These are phyloP conservation scores for Cyanistes caeruleus DNA, from an alignment of 2,113 vertebrate genomes.

Conservation along the genomic window DNA sequence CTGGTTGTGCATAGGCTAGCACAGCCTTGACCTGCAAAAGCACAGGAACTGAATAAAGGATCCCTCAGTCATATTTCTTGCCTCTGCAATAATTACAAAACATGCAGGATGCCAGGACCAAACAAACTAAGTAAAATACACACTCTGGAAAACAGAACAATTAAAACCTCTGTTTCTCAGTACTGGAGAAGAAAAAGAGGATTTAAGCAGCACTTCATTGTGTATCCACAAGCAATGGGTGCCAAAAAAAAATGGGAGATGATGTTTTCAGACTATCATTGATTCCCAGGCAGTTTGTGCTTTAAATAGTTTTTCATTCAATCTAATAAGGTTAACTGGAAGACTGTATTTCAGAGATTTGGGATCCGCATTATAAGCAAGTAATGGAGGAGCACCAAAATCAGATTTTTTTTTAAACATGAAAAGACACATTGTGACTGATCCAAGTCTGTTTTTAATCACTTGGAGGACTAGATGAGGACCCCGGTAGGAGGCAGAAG, in stretches of 20 bases:
- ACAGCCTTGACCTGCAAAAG: not conserved
- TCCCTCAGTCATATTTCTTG: not conserved
- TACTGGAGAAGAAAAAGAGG: not conserved
- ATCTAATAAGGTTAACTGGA: not conserved
- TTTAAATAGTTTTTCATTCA: not conserved
- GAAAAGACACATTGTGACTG: not conserved
- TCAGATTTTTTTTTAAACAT: not conserved
- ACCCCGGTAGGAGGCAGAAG: not conserved
- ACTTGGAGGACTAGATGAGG: not conserved
- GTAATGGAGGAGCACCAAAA: not conserved
- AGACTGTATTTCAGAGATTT: not conserved
- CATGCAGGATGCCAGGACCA: not conserved
- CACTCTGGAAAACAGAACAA: not conserved
- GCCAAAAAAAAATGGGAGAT: not conserved
- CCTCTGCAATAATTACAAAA: not conserved
- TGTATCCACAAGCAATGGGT: not conserved
- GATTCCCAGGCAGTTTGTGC: not conserved
- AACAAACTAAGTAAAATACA: not conserved
- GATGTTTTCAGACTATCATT: not conserved
- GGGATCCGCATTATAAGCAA: not conserved
- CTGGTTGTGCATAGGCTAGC: not conserved
- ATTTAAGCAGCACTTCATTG: not conserved
- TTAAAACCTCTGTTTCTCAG: not conserved
- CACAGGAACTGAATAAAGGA: not conserved
- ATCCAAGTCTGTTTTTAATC: not conserved